These are phyloP conservation scores for Netelia fuscicornis DNA, from an alignment of 2,888 invertebrate species.

Conservation along the genomic window DNA sequence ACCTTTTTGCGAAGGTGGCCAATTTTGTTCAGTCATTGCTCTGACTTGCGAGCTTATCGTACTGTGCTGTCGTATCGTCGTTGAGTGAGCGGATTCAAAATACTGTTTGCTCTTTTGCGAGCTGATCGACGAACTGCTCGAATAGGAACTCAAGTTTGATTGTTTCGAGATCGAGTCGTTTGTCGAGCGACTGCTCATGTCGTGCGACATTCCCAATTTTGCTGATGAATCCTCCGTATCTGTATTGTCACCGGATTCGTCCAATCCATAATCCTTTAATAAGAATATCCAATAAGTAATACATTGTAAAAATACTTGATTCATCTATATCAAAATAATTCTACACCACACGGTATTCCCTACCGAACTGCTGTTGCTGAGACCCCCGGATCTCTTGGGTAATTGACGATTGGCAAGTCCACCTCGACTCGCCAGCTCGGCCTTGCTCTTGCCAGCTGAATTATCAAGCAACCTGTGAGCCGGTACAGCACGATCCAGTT, in stretches of 20 bases:
- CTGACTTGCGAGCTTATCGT: conserved; percentile 83
- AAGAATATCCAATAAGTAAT: not conserved
- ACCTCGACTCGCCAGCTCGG: conserved; percentile 93
- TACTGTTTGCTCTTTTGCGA: conserved; percentile 82
- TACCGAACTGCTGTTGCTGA: conserved; percentile 89
- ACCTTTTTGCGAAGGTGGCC: conserved; percentile 82
- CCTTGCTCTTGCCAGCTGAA: conserved; percentile 93
- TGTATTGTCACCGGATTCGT: conserved; percentile 89
- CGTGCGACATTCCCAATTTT: conserved; percentile 78
- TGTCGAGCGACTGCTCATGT: conserved; percentile 80
- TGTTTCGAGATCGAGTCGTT: conserved; percentile 85
- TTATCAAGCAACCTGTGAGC: conserved; percentile 95
- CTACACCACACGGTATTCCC: conserved; percentile 73
- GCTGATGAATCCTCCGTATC: conserved; percentile 86
- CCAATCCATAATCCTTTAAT: conserved; percentile 90
- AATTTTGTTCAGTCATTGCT: conserved; percentile 83
- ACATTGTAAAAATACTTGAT: no score
- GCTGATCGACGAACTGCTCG: conserved; percentile 82
- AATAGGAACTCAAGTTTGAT: conserved; percentile 83
- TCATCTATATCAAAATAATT: no score
- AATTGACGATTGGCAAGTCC: conserved; percentile 91
- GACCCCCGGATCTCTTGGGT: conserved; percentile 85
- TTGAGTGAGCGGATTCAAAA: conserved; percentile 80
- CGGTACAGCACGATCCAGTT: conserved; percentile 95
- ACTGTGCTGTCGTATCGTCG: conserved; percentile 81